Conservation (phyloP, 2,113 vertebrate genomes). For the Larimichthys crocea region DNA sequence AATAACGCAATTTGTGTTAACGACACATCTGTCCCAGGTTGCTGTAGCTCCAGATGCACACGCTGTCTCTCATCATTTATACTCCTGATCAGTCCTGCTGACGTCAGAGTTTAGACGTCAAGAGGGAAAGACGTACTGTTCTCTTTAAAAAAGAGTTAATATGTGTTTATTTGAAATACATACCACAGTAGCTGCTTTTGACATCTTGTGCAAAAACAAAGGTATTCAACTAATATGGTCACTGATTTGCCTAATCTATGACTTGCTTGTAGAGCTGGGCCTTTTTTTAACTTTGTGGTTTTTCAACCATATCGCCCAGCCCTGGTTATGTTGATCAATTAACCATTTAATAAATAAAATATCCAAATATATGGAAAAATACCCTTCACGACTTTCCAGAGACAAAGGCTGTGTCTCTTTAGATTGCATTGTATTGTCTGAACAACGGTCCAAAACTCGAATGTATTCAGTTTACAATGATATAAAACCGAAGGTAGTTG, state of each 20-base stretch:
- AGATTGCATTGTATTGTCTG: not conserved
- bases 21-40: constrained; percentile 38
- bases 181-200: too few relatives aligned
- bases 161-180: too few relatives aligned
- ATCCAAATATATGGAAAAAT: not conserved
- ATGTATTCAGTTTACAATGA: not conserved
- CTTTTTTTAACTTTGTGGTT: not conserved
- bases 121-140: not conserved
- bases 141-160: not conserved
- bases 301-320: not conserved
- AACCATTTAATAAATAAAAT: not conserved
- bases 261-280: not conserved
- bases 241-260: not conserved
- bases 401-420: too few relatives aligned
- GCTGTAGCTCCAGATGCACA: constrained; percentile 23
- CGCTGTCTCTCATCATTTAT: constrained; percentile 35
- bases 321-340: not conserved
- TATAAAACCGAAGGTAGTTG: too few relatives aligned
- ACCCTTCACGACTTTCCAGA: not conserved
- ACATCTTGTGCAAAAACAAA: too few relatives aligned
- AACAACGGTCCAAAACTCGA: not conserved
- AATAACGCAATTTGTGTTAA: constrained; percentile 50
- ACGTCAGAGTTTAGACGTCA: not conserved
- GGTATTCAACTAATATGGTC: not conserved
- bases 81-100: constrained; percentile 21